Evolutionary conservation across 2,888 invertebrate species (phyloP).

Genomic region (Xiphydria camelus): DNA sequence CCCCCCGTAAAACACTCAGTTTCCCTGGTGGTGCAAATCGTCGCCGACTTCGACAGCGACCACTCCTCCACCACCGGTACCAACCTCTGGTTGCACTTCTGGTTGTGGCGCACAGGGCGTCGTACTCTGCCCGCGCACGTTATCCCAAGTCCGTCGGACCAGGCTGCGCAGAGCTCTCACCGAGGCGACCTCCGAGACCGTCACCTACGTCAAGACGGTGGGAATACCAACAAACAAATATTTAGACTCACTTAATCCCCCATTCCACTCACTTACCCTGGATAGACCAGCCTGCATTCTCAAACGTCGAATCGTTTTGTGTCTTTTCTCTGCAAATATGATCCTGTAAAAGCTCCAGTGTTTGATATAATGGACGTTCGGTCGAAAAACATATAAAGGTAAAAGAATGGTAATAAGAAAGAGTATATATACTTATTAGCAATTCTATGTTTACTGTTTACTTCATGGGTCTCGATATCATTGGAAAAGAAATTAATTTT

Average conservation of each 20-base stretch:
- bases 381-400: no score
- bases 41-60: conserved; percentile 50
- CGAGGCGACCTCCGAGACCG: conserved; percentile 85
- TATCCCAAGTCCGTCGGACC: conserved; percentile 85
- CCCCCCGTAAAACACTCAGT: conserved; percentile 45
- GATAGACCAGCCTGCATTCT: no score
- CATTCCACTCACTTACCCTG: no score
- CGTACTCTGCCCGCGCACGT: conserved; percentile 87
- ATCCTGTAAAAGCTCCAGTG: no score
- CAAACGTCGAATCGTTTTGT: no score
- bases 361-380: no score
- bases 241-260: conserved; percentile 1
- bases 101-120: conserved; percentile 68
- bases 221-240: conserved; percentile 44
- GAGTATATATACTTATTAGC: no score
- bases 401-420: no score
- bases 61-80: conserved; percentile 37
- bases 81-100: conserved; percentile 33
- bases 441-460: no score
- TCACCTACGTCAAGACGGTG: conserved; percentile 89
- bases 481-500: no score
- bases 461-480: no score
- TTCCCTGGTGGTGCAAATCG: conserved; percentile 57
- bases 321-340: no score
- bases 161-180: conserved; percentile 87